Percentiles rank a stretch among this genome's conserved stretches.
phyloP scores from a whole-genome alignment of 2,113 vertebrate genomes.

The Lophius piscatorius region DNA sequence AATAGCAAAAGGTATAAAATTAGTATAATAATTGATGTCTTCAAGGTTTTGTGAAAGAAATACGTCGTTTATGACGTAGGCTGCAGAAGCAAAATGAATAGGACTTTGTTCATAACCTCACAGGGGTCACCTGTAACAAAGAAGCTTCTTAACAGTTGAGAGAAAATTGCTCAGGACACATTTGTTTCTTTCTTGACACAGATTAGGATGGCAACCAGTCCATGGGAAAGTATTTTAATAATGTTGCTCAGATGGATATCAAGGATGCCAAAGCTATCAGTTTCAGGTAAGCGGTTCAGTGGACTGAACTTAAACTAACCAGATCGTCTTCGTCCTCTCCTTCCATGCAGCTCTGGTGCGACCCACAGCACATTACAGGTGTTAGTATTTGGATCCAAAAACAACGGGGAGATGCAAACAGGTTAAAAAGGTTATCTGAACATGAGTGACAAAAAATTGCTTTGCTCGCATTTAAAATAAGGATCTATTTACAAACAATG shows the following conservation, averaged over 20 bases:
- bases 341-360: constrained; percentile 51
- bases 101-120: too few relatives aligned
- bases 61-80: too few relatives aligned
- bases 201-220: constrained; percentile 10
- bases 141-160: too few relatives aligned
- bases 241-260: constrained; percentile 45
- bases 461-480: constrained; percentile 36
- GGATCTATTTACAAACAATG: constrained; percentile 36
- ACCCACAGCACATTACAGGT: constrained; percentile 28
- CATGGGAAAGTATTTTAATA: constrained; percentile 66
- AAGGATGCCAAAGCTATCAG: constrained; percentile 46
- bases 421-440: constrained; percentile 19
- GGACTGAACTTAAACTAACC: constrained; percentile 38
- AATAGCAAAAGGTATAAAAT: too few relatives aligned
- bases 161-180: not conserved
- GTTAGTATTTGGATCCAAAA: constrained; percentile 50
- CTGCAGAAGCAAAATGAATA: too few relatives aligned
- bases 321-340: constrained; percentile 45
- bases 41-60: too few relatives aligned
- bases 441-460: constrained; percentile 26
- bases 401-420: not conserved
- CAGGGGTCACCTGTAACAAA: too few relatives aligned
- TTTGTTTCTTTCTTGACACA: constrained; percentile 7
- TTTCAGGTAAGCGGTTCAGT: constrained; percentile 45
- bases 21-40: too few relatives aligned